Base-by-base conservation (phyloP, 2,888 invertebrate species). In the Philopedon plagiatum region DNA sequence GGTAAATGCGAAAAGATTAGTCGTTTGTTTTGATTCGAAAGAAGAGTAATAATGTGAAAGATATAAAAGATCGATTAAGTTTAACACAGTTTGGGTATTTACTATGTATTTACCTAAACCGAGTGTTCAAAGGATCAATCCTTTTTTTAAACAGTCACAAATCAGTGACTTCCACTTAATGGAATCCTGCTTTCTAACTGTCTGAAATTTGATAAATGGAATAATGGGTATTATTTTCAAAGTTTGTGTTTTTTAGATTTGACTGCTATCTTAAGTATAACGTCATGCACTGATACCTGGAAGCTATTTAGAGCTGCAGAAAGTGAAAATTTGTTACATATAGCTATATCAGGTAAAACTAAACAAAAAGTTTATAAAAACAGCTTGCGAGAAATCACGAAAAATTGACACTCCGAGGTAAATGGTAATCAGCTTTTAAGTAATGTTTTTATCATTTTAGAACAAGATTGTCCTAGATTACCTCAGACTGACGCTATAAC, bases 221-320 rank as follows among this genome's bases (percentile, higher is more conserved):
- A n/a, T n/a, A n/a, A n/a, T n/a, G n/a, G n/a, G n/a, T n/a, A n/a
- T n/a, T n/a, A n/a, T n/a, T n/a, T n/a, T n/a, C n/a, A n/a, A n/a
- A n/a, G n/a, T 2, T 19, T 41, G 7, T 44, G 5, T 26, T 26
- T 65, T 77, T 44, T 64, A 94, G 94, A 93, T 83, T 91, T 91
- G 77, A 86, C 92, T 54, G 92, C 92, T 26, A 89, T 94, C 61
- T 88, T 94, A 73, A 92, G 92, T 44, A 86, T 94, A 56, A 90
- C 92, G n/a, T 90, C 92, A 2, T 95, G 95, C 82, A 82, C 88
- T 66, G 90, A 90, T 72, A 93, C 94, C 0, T 94, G 94, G 94
- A 87, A 87, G 5, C 86, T 94, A 61, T 93, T 90, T 82, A 87
- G 89, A 62, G 85, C 88, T 0, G 89, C 91, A 0, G 87, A 89